A percentile compares a stretch with the other conserved stretches of the same genome.
phyloP scores from a whole-genome alignment of 1,140 invertebrate genomes.

The Drosophila sturtevanti region DNA sequence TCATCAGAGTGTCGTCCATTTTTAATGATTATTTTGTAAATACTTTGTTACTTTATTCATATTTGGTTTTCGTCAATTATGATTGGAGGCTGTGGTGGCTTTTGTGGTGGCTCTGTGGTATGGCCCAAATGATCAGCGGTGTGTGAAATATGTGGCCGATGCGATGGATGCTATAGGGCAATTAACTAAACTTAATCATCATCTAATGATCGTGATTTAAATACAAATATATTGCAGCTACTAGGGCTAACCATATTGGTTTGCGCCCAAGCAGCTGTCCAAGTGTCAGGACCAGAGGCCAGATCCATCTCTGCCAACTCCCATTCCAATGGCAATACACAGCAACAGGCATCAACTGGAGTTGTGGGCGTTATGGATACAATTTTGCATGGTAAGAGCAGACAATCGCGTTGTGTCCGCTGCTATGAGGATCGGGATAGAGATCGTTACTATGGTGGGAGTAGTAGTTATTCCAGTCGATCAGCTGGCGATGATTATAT shows the following conservation, averaged over 20 bases:
- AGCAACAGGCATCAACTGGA: constrained; percentile 24
- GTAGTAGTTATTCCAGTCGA: constrained; percentile 60
- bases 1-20: constrained; percentile 51
- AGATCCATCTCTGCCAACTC: not conserved
- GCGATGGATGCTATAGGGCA: constrained; percentile 17
- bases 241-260: constrained; percentile 51
- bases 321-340: constrained; percentile 24
- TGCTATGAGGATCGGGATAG: constrained; percentile 77
- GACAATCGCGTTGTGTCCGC: constrained; percentile 75
- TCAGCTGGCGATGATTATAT: constrained; percentile 40
- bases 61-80: constrained; percentile 58
- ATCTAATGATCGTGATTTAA: constrained; percentile 32
- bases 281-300: constrained; percentile 43
- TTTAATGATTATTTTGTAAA: constrained; percentile 49
- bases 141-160: constrained; percentile 67
- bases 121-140: constrained; percentile 64
- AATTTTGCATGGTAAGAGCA: constrained; percentile 59
- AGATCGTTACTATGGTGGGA: constrained; percentile 63
- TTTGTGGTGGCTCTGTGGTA: constrained; percentile 24
- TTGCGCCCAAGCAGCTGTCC: constrained; percentile 23
- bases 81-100: constrained; percentile 67
- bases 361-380: constrained; percentile 51
- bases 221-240: constrained; percentile 33
- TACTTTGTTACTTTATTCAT: constrained; percentile 39
- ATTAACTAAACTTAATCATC: constrained; percentile 62